Evolutionary conservation across 2,888 invertebrate genomes (phyloP).

Genomic region (Linnaemya vulpina): DNA sequence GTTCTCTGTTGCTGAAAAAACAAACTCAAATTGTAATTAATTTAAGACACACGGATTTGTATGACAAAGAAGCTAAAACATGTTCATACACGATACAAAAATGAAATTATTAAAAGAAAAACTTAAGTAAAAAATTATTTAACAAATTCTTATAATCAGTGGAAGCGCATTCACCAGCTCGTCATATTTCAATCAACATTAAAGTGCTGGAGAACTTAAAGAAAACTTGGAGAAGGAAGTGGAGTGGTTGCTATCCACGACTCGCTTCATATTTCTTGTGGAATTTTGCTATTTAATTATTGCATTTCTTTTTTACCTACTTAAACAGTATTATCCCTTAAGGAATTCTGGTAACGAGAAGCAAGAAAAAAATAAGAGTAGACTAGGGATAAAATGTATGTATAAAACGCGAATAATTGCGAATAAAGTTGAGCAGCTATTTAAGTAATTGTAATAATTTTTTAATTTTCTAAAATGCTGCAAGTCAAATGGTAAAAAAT

Average conservation of each 20-base stretch:
- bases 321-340: conserved; percentile 33
- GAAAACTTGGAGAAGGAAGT: background rate
- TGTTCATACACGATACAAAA: background rate
- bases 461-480: conserved; percentile 62
- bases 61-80: conserved; percentile 21
- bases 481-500: conserved; percentile 25
- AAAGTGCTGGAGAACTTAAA: background rate
- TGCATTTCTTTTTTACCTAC: background rate
- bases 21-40: conserved; percentile 59
- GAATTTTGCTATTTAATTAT: conserved; percentile 35
- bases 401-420: background rate
- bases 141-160: conserved; percentile 39
- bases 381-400: background rate
- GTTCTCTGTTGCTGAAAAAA: too few relatives aligned
- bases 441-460: conserved; percentile 62
- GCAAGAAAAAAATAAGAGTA: too few relatives aligned
- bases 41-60: conserved; percentile 46
- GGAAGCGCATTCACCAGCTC: background rate
- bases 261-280: conserved; percentile 10
- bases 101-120: conserved; percentile 34
- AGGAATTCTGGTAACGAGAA: conserved; percentile 27
- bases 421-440: conserved; percentile 33
- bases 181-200: background rate
- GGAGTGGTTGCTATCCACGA: background rate
- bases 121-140: too few relatives aligned